Conservation (phyloP, 2,797 vertebrate genomes). For the Danio jaintianensis region DNA sequence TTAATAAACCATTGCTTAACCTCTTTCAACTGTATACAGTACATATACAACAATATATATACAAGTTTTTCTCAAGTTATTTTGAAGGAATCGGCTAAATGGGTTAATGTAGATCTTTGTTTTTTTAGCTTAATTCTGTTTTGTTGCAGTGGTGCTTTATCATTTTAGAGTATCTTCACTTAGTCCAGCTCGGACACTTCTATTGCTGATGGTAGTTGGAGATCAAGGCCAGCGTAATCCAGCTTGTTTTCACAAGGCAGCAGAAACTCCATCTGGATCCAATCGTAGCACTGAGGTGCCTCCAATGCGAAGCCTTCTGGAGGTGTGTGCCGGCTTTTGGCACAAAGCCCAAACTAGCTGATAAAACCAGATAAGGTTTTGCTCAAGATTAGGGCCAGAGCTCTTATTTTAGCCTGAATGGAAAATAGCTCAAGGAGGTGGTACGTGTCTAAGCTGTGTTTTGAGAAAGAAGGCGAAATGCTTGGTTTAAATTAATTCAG, state of each 20-base stretch:
- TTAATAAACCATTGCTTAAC: too few relatives aligned
- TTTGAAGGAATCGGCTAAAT: neutral
- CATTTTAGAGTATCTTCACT: neutral
- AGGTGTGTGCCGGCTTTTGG: conserved; percentile 58
- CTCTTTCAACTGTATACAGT: too few relatives aligned
- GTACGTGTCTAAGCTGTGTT: neutral
- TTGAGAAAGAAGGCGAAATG: neutral
- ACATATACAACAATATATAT: too few relatives aligned
- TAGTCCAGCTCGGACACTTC: conserved; percentile 8
- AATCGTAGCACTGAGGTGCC: conserved; percentile 57
- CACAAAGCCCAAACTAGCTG: conserved; percentile 59
- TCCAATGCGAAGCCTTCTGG: conserved; percentile 48
- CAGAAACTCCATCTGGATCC: conserved; percentile 63
- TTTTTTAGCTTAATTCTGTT: neutral
- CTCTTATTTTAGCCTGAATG: conserved; percentile 52
- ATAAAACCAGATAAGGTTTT: conserved; percentile 67
- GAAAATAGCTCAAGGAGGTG: conserved; percentile 44
- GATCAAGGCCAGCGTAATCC: conserved; percentile 51
- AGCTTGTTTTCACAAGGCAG: conserved; percentile 60
- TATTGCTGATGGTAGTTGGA: conserved; percentile 29
- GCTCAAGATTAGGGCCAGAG: conserved; percentile 56
- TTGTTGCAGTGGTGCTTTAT: neutral
- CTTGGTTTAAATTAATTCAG: neutral
- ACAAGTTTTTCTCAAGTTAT: neutral
- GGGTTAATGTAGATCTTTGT: neutral